Conservation (phyloP, 2,113 vertebrate species). For the Phasianus colchicus region DNA sequence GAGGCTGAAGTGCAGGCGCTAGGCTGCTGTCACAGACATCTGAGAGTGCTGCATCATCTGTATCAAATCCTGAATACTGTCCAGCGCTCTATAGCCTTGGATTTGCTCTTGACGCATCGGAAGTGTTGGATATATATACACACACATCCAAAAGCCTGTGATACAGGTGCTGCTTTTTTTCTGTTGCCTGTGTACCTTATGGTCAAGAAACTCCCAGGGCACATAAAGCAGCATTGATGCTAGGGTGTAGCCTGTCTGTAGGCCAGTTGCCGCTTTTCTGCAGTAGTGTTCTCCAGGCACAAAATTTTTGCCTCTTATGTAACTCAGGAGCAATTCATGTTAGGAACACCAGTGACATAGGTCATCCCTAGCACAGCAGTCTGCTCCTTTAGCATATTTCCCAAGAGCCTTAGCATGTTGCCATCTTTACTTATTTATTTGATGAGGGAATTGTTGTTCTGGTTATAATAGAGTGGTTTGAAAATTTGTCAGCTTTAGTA, state of each 20-base stretch:
- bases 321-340: background rate
- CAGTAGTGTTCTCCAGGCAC: background rate
- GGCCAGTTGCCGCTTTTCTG: background rate
- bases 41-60: background rate
- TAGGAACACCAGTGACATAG: background rate
- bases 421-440: background rate
- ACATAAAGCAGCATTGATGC: background rate
- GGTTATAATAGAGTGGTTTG: background rate
- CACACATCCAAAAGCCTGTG: background rate
- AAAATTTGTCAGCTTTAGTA: background rate
- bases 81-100: background rate
- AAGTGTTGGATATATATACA: background rate
- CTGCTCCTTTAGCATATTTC: background rate
- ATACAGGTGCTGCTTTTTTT: fast-evolving
- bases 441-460: background rate
- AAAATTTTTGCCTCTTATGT: background rate
- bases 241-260: background rate
- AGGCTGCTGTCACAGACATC: background rate
- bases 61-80: background rate
- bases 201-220: background rate
- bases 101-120: fast-evolving
- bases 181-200: fast-evolving
- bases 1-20: background rate
- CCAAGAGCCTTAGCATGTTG: background rate
- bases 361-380: background rate